Evolutionary conservation across 2,888 invertebrate genomes (phyloP), one percentile per base, ranked within the genome.

Genomic region (Rhagonycha lutea): DNA sequence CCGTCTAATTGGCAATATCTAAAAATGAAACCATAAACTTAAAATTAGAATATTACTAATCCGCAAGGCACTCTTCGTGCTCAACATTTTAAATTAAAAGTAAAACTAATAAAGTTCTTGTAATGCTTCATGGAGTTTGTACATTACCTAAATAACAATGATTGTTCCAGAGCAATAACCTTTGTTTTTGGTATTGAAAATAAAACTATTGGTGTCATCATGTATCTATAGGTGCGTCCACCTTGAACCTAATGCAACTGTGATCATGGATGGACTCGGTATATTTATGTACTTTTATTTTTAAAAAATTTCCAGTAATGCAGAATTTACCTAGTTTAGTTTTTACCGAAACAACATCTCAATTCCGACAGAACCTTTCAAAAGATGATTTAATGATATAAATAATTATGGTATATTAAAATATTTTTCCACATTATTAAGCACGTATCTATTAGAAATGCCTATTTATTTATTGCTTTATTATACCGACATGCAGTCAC

Each of bases 221-320:
- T 69, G 68, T 73, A 76, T 76, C 70, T 62, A 72, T 73, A 73
- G 76, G 76, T 76, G 76, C 63, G 76, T 70, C 76, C 68, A 73
- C 76, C 76, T 76, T 76, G 76, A 76, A 76, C 76, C 76, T 76
- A 63, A 70, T 68, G 24, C 73, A 73, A 70, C 68, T 73, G 70
- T 73, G 61, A 73, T 70, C 76, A 70, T 76, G 70, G 73, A 70
- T 76, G 70, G 73, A 76, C 76, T 73, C 61, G 73, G 73, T 70
- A 5, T 32, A 32, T 12, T 32, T 32, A 32, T 32, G 12, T 32
- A 18, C 18, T 11, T 32, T 12, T 32, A 32, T 32, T 32, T 32
- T 5, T 5, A 12, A 32, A 32, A 32, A 32, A 32, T 12, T 12
- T 32, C 12, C 32, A 12, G 12, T 5, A 12, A 12, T 32, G 5